These are phyloP conservation scores for Platyscapa corneri DNA, from an alignment of 1,140 invertebrate genomes.

Conservation along the genomic window DNA sequence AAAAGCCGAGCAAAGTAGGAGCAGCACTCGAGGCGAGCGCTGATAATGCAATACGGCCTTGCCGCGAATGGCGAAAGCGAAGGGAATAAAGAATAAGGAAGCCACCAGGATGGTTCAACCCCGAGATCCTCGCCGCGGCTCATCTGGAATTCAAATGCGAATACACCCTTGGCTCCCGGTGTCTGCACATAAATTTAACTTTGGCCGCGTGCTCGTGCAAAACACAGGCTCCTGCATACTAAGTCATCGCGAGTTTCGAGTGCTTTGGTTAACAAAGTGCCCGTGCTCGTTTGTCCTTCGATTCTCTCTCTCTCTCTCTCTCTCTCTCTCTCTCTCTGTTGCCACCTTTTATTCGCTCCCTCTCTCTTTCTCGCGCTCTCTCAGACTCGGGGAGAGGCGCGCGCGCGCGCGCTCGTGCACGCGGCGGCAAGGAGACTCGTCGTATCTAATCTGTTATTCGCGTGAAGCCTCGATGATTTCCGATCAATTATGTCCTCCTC, in stretches of 20 bases:
- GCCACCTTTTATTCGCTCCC: no score
- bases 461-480: not conserved
- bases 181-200: constrained; percentile 32
- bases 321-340: not conserved
- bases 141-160: not conserved
- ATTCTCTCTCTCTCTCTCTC: not conserved
- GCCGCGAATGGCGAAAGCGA: no score
- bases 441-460: constrained; percentile 50
- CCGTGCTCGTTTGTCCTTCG: constrained; percentile 11
- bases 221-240: constrained; percentile 24
- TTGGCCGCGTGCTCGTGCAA: not conserved
- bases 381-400: not conserved
- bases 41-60: not conserved
- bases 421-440: no score
- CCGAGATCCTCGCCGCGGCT: not conserved
- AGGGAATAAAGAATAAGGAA: not conserved
- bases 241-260: constrained; percentile 9
- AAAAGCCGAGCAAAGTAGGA: no score
- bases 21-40: no score
- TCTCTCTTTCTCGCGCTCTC: not conserved
- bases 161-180: not conserved
- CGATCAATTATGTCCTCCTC: constrained; percentile 21
- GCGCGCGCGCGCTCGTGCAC: not conserved
- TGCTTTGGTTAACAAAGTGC: constrained; percentile 1
- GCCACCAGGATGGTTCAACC: not conserved